A percentile compares a stretch with the other conserved stretches of the same genome.
Conservation (phyloP, 2,888 invertebrate species). For the Miltochrista miniata region DNA sequence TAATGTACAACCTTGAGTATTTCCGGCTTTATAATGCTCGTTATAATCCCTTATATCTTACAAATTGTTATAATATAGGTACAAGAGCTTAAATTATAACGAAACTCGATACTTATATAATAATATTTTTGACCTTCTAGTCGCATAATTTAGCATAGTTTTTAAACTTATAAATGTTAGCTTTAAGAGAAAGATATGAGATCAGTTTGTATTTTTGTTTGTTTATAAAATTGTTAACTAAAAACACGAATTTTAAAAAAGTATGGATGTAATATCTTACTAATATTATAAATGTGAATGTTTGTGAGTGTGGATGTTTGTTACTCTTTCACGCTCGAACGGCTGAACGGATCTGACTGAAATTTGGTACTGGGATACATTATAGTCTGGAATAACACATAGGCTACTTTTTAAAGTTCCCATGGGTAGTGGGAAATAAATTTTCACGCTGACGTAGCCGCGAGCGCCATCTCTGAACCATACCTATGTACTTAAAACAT, state of each 20-base stretch:
- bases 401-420: too few species aligned
- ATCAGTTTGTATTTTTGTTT: conserved; percentile 21
- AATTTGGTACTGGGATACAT: too few species aligned
- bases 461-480: too few species aligned
- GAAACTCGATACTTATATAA: conserved; percentile 5
- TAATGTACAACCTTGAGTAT: conserved; percentile 61
- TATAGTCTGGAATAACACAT: too few species aligned
- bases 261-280: too few species aligned
- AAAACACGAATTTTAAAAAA: background rate
- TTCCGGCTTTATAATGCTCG: background rate
- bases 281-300: too few species aligned
- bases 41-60: background rate
- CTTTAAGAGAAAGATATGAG: conserved; percentile 31
- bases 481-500: too few species aligned
- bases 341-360: too few species aligned
- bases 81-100: conserved; percentile 11
- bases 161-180: conserved; percentile 30
- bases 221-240: background rate
- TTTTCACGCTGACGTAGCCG: too few species aligned
- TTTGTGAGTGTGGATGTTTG: too few species aligned
- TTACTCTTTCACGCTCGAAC: too few species aligned
- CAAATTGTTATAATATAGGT: conserved; percentile 21
- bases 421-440: too few species aligned
- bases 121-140: conserved; percentile 59
- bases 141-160: conserved; percentile 56